Evolutionary conservation across 1,140 invertebrate species (phyloP).

Genomic region (Diprion similis): DNA sequence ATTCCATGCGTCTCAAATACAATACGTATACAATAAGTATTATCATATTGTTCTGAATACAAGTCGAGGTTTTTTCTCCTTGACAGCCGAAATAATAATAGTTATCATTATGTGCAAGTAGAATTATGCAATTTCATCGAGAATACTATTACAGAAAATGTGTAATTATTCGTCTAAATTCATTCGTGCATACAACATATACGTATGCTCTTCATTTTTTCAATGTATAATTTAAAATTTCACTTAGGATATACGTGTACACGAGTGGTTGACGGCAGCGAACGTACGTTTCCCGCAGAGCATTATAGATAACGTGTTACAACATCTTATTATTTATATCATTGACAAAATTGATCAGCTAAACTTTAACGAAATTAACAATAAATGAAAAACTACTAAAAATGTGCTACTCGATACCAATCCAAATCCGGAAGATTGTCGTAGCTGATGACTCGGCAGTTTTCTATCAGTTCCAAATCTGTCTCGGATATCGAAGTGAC

Average conservation of each 20-base stretch:
- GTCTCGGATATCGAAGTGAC: neutral
- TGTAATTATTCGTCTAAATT: neutral
- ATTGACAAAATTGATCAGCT: neutral
- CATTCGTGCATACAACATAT: neutral
- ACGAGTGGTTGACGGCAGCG: neutral
- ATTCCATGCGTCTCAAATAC: too few relatives aligned
- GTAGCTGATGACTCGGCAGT: neutral
- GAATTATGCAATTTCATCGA: neutral
- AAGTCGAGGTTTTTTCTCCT: neutral
- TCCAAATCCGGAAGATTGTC: neutral
- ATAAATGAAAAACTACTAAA: too few relatives aligned
- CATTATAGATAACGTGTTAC: neutral
- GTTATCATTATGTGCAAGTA: neutral
- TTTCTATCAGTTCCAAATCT: neutral
- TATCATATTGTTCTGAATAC: too few relatives aligned
- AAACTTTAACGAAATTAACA: too few relatives aligned
- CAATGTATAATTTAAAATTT: neutral
- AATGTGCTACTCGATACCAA: neutral
- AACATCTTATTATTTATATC: too few relatives aligned
- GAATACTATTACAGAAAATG: neutral
- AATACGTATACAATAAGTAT: too few relatives aligned
- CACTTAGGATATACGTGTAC: neutral
- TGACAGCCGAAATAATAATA: neutral
- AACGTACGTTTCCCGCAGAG: neutral
- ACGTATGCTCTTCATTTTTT: neutral